Conservation (phyloP, 2,797 vertebrate genomes). For the Tarsius wallacei region DNA sequence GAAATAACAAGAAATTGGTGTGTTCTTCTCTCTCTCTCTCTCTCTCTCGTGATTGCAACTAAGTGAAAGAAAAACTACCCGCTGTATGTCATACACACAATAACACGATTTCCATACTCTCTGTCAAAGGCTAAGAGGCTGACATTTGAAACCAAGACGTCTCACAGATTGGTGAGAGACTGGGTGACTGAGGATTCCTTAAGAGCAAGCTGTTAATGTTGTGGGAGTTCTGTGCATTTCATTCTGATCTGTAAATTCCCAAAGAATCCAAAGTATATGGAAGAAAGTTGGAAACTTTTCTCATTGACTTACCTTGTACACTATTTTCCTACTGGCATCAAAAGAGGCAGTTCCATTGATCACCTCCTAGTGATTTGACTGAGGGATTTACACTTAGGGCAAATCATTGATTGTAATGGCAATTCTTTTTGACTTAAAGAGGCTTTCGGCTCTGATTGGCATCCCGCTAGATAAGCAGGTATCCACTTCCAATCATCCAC, state of each 20-base stretch:
- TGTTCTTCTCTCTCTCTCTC: not conserved
- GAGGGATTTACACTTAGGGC: constrained; percentile 70
- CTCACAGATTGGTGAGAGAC: constrained; percentile 59
- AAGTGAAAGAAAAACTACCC: constrained; percentile 86
- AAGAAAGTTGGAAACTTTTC: constrained; percentile 68
- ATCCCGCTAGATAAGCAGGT: constrained; percentile 32
- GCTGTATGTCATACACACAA: constrained; percentile 79
- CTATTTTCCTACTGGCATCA: constrained; percentile 68
- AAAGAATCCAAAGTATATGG: constrained; percentile 79
- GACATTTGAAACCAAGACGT: constrained; percentile 79
- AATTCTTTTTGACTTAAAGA: constrained; percentile 79
- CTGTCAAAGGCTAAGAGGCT: constrained; percentile 70
- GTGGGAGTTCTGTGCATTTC: constrained; percentile 66
- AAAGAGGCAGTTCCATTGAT: constrained; percentile 70
- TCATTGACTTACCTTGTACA: constrained; percentile 64
- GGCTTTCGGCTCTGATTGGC: constrained; percentile 63
- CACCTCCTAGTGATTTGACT: constrained; percentile 20
- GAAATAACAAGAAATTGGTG: constrained; percentile 78
- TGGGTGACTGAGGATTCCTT: constrained; percentile 67
- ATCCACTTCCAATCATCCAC: constrained; percentile 30
- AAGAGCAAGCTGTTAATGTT: constrained; percentile 64
- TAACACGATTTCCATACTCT: constrained; percentile 73
- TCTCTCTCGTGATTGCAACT: constrained; percentile 86
- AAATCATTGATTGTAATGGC: constrained; percentile 76
- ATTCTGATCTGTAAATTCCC: constrained; percentile 66